Evolutionary conservation across 2,113 vertebrate genomes (phyloP), one percentile per base, ranked within the genome.

Genomic region (Chlorodrepanis virens): DNA sequence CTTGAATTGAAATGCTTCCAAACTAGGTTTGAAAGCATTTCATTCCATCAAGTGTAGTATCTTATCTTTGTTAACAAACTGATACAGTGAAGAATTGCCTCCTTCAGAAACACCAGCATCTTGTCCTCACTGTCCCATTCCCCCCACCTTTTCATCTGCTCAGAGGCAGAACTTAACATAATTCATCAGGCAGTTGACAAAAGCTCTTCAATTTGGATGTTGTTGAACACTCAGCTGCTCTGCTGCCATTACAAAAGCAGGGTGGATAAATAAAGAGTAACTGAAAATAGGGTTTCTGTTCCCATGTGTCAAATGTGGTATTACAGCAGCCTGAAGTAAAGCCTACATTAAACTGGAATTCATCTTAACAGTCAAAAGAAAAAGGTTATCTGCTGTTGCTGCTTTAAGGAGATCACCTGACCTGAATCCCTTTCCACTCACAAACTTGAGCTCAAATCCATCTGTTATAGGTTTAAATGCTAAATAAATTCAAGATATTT

Each of bases 51-150:
- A 98, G 99, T 99, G 98, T 99, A 99, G 99, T 98, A 99, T 99
- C 99, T 99, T 98, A 98, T 99, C 98, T 98, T 97, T 97, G 98
- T 99, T 98, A 99, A 99, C 98, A 98, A 97, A 98, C 99, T 98
- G 99, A 99, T 99, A 99, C 98, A 98, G 93, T 74, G 90, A 92
- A 98, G 96, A 97, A 97, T 78, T 97, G 97, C 97, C 97, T 98
- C 98, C 98, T 99, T 98, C 97, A 98, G 98, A 98, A 99, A 98
- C 98, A 98, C 98, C 97, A 97, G 84, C 87, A 83, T 24, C 69
- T 70, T 54, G 64, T 59, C 80, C 77, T 96, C 4, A 0, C 59
- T 80, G 68, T 33, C 79, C 96, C 88, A 10, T 7, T 39, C 6
- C 74, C 50, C 33, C 50, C 37, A 12, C 35, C 59, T 27, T 83